These are phyloP conservation scores for Vanessa tameamea DNA, from an alignment of 1,140 invertebrate species.

Conservation along the genomic window DNA sequence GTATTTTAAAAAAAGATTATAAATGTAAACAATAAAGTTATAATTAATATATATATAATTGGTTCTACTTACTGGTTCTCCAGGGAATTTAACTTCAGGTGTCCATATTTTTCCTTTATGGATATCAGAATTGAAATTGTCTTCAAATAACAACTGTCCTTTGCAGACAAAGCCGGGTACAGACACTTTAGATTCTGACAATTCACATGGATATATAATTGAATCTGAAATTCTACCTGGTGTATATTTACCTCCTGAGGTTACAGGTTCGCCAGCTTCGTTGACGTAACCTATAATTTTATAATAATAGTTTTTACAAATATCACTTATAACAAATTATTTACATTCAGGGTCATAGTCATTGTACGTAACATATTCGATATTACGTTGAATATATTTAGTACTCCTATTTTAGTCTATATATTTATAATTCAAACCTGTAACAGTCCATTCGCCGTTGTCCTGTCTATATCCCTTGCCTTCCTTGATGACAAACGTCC, in stretches of 20 bases:
- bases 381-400: neutral
- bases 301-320: neutral
- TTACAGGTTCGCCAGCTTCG: slow-evolving; percentile 50
- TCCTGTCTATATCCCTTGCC: slow-evolving; percentile 83
- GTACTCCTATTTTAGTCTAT: too few species aligned
- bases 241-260: neutral
- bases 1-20: too few species aligned
- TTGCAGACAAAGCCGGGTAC: slow-evolving; percentile 74
- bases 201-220: slow-evolving; percentile 47
- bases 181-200: slow-evolving; percentile 56
- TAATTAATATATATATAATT: too few species aligned
- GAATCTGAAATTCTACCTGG: neutral
- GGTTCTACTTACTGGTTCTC: slow-evolving; percentile 58
- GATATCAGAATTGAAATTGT: slow-evolving; percentile 71
- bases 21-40: too few species aligned
- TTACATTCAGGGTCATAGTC: too few species aligned
- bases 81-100: slow-evolving; percentile 75
- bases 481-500: slow-evolving; percentile 86
- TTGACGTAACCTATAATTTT: slow-evolving; percentile 49
- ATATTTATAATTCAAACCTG: slow-evolving; percentile 45
- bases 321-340: too few species aligned
- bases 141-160: slow-evolving; percentile 80
- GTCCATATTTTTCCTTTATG: slow-evolving; percentile 72
- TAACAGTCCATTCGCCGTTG: slow-evolving; percentile 81
- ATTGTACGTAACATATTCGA: too few species aligned